A percentile compares a stretch with the other conserved stretches of the same genome.
phyloP scores from a whole-genome alignment of 2,888 invertebrate genomes.

The Carpatolechia fugitivella region DNA sequence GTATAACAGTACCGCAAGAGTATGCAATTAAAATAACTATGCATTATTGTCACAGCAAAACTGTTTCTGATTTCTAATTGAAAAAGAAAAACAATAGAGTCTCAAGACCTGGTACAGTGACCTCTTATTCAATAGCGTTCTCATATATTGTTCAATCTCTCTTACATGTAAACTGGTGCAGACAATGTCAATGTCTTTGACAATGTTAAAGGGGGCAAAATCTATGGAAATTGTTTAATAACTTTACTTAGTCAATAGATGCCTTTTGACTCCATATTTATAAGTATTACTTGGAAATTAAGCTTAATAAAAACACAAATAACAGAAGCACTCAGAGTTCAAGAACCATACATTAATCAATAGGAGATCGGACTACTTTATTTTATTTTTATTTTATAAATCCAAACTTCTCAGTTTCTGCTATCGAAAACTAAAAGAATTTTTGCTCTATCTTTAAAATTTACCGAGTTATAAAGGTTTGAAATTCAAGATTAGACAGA shows the following conservation, averaged over 20 bases:
- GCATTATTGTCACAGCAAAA: neutral
- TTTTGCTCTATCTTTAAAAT: too few species aligned
- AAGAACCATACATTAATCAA: too few species aligned
- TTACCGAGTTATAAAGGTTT: too few species aligned
- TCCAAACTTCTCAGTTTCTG: too few species aligned
- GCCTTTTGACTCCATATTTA: too few species aligned
- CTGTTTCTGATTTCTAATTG: neutral
- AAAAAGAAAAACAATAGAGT: conserved; percentile 1
- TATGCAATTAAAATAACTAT: neutral
- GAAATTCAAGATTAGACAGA: too few species aligned
- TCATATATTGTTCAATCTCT: conserved; percentile 34
- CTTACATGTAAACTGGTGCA: conserved; percentile 28
- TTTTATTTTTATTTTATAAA: too few species aligned
- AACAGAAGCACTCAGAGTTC: too few species aligned
- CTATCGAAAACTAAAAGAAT: too few species aligned
- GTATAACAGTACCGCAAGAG: neutral
- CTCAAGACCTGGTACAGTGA: conserved; percentile 6
- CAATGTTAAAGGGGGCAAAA: neutral
- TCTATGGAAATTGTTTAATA: neutral
- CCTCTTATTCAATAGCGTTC: conserved; percentile 19
- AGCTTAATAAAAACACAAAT: too few species aligned
- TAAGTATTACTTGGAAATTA: too few species aligned
- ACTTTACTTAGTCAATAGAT: neutral
- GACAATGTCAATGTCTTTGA: conserved; percentile 23
- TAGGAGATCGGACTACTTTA: too few species aligned